Percentiles rank a stretch among this genome's conserved stretches.
These are phyloP conservation scores for Drosophila hamatofila DNA, from an alignment of 2,888 invertebrate species.

Conservation along the genomic window DNA sequence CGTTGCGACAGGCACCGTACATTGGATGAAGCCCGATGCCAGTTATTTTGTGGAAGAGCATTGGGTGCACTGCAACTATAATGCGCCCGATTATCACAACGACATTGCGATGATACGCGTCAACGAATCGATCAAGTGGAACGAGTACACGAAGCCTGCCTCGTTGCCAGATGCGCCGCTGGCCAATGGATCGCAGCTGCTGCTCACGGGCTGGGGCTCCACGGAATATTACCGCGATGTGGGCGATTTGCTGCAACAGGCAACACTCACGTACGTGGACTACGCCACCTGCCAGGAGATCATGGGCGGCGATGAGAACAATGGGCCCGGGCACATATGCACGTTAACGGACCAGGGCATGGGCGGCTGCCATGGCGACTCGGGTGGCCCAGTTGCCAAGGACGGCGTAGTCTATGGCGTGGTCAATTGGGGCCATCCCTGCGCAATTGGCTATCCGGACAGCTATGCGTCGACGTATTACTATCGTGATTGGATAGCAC, in stretches of 20 bases:
- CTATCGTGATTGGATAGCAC: constrained; percentile 79
- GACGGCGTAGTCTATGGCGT: constrained; percentile 76
- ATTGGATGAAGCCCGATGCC: constrained; percentile 62
- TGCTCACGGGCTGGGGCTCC: constrained; percentile 88
- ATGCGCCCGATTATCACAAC: constrained; percentile 84
- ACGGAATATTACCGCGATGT: constrained; percentile 84
- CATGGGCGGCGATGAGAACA: constrained; percentile 85
- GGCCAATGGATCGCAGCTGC: constrained; percentile 86
- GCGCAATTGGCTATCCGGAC: constrained; percentile 81
- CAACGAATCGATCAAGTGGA: constrained; percentile 86
- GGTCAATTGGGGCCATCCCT: constrained; percentile 84
- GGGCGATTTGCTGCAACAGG: constrained; percentile 87
- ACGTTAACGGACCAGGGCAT: constrained; percentile 86
- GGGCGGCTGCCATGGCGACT: constrained; percentile 85
- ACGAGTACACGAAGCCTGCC: constrained; percentile 86
- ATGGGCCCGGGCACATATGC: constrained; percentile 87
- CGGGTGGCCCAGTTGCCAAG: constrained; percentile 80
- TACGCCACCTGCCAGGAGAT: constrained; percentile 85
- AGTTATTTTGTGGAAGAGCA: constrained; percentile 69
- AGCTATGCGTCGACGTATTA: constrained; percentile 72
- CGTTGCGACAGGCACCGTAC: constrained; percentile 75
- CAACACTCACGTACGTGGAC: constrained; percentile 86
- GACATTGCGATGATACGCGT: constrained; percentile 90
- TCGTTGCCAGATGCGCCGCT: constrained; percentile 86
- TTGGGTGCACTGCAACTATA: constrained; percentile 78